phyloP scores from a whole-genome alignment of 2,888 invertebrate genomes.

The Philopedon plagiatum region DNA sequence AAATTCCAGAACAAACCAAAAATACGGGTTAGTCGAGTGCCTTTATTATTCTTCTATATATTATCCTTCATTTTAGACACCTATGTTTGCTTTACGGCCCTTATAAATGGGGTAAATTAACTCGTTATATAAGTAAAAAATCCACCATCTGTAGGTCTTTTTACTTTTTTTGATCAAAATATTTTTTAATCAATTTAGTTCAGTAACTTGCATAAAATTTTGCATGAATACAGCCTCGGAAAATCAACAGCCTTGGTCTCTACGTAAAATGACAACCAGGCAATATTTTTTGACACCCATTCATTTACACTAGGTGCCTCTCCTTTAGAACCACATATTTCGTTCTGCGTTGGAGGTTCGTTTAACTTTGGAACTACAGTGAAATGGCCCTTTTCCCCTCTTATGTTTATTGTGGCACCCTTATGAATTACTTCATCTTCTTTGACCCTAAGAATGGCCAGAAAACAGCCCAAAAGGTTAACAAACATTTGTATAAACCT shows the following conservation, averaged over 20 bases:
- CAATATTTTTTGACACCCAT: conserved; percentile 48
- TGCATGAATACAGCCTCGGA: conserved; percentile 6
- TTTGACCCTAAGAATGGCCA: background rate
- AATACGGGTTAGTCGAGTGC: conserved; percentile 64
- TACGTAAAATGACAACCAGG: conserved; percentile 46
- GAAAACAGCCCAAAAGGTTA: background rate
- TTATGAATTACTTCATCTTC: background rate
- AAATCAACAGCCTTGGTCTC: conserved; percentile 26
- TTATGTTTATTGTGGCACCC: background rate
- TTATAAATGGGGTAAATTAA: conserved; percentile 38
- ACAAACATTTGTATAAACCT: no score
- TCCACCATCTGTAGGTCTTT: conserved; percentile 66
- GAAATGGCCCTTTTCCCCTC: background rate
- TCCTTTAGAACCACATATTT: conserved; percentile 26
- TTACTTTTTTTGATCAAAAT: conserved; percentile 30
- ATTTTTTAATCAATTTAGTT: conserved; percentile 20
- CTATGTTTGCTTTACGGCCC: conserved; percentile 21
- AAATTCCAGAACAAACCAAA: conserved; percentile 66
- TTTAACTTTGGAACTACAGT: background rate
- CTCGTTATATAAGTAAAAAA: conserved; percentile 67
- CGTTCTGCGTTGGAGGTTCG: background rate
- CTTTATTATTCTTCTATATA: conserved; percentile 39
- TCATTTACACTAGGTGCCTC: conserved; percentile 37
- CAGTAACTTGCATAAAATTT: background rate
- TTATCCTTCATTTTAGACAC: conserved; percentile 51